Percentiles rank a stretch among this genome's conserved stretches.
These are phyloP conservation scores for Leuciscus waleckii DNA, from an alignment of 2,797 vertebrate genomes.

Conservation along the genomic window DNA sequence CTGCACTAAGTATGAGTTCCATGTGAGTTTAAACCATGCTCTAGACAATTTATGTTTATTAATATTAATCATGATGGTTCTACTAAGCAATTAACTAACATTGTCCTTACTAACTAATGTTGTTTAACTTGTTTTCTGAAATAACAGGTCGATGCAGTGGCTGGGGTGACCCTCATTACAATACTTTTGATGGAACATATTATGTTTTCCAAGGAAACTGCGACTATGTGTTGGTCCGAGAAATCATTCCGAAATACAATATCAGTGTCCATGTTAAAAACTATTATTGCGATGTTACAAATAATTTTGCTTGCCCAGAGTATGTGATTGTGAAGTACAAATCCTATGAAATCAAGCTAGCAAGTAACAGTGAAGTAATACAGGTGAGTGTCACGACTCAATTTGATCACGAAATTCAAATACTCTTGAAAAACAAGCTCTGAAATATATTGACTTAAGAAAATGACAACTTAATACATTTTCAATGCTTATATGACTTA, in stretches of 20 bases:
- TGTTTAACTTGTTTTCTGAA: neutral
- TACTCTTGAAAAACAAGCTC: neutral
- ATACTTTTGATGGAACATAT: slow-evolving; percentile 90
- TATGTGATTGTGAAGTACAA: slow-evolving; percentile 83
- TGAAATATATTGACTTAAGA: neutral
- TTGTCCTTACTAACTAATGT: neutral
- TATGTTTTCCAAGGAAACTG: slow-evolving; percentile 92
- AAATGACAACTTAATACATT: neutral
- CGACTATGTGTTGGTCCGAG: slow-evolving; percentile 88
- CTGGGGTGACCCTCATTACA: slow-evolving; percentile 91
- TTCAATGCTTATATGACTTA: neutral
- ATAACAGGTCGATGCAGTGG: slow-evolving; percentile 85
- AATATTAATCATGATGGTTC: neutral
- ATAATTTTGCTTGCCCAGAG: slow-evolving; percentile 70
- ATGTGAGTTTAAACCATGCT: slow-evolving; percentile 79
- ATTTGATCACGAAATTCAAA: neutral
- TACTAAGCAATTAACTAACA: neutral
- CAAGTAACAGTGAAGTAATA: slow-evolving; percentile 52
- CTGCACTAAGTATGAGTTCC: slow-evolving; percentile 84
- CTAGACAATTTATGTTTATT: neutral
- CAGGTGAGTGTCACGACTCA: slow-evolving; percentile 62
- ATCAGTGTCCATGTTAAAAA: slow-evolving; percentile 85
- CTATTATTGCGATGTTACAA: slow-evolving; percentile 78
- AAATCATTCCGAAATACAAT: slow-evolving; percentile 78
- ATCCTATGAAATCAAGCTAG: slow-evolving; percentile 78